Evolutionary conservation across 2,797 vertebrate genomes (phyloP).

Genomic region (Rhadinocentrus ornatus): DNA sequence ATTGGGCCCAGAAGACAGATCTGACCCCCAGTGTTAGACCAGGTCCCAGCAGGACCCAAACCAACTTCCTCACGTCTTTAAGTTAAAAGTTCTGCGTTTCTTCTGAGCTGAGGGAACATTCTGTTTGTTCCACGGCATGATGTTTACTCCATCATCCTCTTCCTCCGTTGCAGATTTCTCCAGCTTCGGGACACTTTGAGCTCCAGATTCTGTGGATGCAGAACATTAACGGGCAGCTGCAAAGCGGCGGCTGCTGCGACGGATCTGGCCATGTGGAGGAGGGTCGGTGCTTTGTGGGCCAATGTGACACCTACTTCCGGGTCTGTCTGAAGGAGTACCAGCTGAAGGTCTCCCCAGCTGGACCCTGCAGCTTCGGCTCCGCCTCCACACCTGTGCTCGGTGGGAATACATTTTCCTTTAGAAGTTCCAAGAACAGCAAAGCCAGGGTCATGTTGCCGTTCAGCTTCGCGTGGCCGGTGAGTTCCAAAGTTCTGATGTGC

Average conservation of each 20-base stretch:
- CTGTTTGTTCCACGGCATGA: too few species aligned
- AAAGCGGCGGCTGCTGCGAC: conserved; percentile 89
- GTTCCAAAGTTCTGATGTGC: conserved; percentile 57
- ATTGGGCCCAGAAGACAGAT: too few species aligned
- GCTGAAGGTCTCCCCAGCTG: conserved; percentile 86
- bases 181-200: conserved; percentile 90
- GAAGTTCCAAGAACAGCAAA: conserved; percentile 77
- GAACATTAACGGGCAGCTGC: conserved; percentile 89
- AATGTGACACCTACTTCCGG: conserved; percentile 93
- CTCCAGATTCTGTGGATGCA: conserved; percentile 91
- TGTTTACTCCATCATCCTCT: not conserved
- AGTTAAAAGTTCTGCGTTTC: too few species aligned
- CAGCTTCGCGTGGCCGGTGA: conserved; percentile 97
- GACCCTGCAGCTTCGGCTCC: conserved; percentile 91
- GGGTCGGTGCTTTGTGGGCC: conserved; percentile 75
- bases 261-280: conserved; percentile 79
- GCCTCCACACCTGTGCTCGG: conserved; percentile 91
- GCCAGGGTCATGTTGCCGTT: conserved; percentile 89
- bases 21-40: too few species aligned
- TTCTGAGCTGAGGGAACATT: too few species aligned
- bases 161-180: conserved; percentile 82
- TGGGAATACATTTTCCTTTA: conserved; percentile 89
- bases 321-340: conserved; percentile 96
- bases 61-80: too few species aligned
- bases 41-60: too few species aligned